Evolutionary conservation across 1,140 invertebrate species (phyloP).

Genomic region (Heliconius hewitsoni): DNA sequence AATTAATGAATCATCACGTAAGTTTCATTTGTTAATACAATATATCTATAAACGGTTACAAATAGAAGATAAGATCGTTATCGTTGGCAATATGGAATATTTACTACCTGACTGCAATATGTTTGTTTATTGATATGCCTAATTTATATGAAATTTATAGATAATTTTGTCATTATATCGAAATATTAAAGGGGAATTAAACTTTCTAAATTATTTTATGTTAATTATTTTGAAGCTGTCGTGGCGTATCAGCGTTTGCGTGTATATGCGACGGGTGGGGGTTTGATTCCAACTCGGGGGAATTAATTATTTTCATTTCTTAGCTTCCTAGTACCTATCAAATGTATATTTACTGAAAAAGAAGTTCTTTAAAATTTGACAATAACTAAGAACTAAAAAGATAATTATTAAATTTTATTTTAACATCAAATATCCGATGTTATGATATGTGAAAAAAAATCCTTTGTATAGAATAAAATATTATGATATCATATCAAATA

Average conservation of each 20-base stretch:
- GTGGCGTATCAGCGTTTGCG: no score
- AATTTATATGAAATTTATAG: not conserved
- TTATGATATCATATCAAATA: no score
- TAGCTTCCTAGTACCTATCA: not conserved
- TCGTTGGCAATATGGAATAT: not conserved
- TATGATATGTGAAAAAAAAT: no score
- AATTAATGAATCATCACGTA: slow-evolving; percentile 37
- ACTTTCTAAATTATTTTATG: no score
- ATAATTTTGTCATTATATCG: not conserved
- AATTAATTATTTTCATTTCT: no score
- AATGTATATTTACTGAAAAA: not conserved
- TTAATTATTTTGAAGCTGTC: no score
- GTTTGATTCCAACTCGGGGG: no score
- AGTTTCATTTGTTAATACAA: slow-evolving; percentile 27
- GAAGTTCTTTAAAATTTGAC: not conserved
- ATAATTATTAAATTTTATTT: no score
- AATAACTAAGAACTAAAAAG: no score
- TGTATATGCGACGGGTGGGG: no score
- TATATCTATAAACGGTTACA: slow-evolving; percentile 32
- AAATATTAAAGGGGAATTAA: not conserved
- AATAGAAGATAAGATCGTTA: slow-evolving; percentile 32
- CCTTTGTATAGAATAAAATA: no score
- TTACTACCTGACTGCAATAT: not conserved
- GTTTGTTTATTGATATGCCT: not conserved
- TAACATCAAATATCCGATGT: no score